phyloP scores from a whole-genome alignment of 2,113 vertebrate species.

The Caloenas nicobarica region DNA sequence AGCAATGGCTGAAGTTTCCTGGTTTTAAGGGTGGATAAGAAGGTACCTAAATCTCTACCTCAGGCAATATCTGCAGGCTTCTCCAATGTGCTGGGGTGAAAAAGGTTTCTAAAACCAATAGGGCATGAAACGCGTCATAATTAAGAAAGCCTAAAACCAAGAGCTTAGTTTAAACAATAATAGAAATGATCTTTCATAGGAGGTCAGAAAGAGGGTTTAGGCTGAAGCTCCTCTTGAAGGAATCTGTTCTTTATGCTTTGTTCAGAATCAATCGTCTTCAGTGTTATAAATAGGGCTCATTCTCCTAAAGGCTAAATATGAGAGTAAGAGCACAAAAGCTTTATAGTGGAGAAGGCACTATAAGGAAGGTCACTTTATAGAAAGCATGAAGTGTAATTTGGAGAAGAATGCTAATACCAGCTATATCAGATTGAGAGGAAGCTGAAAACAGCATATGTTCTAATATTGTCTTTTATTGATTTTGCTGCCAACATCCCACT shows the following conservation, averaged over 20 bases:
- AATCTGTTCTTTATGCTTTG: not conserved
- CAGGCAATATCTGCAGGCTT: not conserved
- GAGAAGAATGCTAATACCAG: slow-evolving; percentile 43
- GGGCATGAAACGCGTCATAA: not conserved
- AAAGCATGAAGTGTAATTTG: slow-evolving; percentile 43
- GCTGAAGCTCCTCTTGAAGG: not conserved
- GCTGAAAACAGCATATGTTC: slow-evolving; percentile 57
- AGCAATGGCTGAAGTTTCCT: not conserved
- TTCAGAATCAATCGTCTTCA: not conserved
- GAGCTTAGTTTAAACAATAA: not conserved
- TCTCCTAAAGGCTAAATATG: slow-evolving; percentile 17
- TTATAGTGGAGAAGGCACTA: slow-evolving; percentile 15
- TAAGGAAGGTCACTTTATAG: slow-evolving; percentile 44
- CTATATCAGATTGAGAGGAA: slow-evolving; percentile 55
- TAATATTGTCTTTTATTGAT: slow-evolving; percentile 71
- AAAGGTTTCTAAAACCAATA: not conserved
- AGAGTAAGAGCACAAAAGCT: not conserved
- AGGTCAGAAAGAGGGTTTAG: not conserved
- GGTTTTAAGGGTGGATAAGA: not conserved
- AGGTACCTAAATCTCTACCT: not conserved
- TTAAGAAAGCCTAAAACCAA: not conserved
- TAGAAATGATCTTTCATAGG: not conserved
- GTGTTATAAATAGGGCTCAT: not conserved
- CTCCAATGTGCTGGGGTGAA: not conserved
- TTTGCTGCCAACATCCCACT: slow-evolving; percentile 66